These are phyloP conservation scores for Arbacia lixula DNA, from an alignment of 53 echinoderm and acorn worm species.

Conservation along the genomic window DNA sequence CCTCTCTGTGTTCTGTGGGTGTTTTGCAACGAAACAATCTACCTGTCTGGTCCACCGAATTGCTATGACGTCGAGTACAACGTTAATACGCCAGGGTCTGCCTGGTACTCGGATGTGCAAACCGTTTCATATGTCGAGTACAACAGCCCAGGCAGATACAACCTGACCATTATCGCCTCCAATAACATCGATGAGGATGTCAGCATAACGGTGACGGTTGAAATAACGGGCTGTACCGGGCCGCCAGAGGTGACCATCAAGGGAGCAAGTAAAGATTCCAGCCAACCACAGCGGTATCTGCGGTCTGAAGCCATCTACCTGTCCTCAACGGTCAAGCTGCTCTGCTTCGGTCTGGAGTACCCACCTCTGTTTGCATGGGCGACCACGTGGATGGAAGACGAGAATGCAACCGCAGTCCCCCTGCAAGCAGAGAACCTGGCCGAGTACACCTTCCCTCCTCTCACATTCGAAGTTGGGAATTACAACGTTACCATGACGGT, in stretches of 20 bases:
- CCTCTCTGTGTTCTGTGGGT: slow-evolving; percentile 66
- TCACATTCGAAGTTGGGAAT: slow-evolving; percentile 51
- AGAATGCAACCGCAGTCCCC: not conserved
- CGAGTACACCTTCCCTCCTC: slow-evolving; percentile 36
- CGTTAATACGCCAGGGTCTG: not conserved
- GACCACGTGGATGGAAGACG: not conserved
- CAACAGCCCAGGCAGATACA: slow-evolving; percentile 57
- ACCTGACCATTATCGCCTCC: slow-evolving; percentile 20
- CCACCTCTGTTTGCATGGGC: slow-evolving; percentile 42
- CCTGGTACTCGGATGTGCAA: slow-evolving; percentile 27
- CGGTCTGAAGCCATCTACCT: slow-evolving; percentile 58
- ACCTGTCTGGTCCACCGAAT: slow-evolving; percentile 43
- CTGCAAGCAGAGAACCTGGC: slow-evolving; percentile 6
- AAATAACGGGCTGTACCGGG: slow-evolving; percentile 53
- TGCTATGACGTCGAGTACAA: slow-evolving; percentile 28
- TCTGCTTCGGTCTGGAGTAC: slow-evolving; percentile 59
- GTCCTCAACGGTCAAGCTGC: slow-evolving; percentile 21
- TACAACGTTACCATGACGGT: slow-evolving; percentile 62
- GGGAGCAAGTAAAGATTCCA: slow-evolving; percentile 27
- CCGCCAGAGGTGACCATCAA: slow-evolving; percentile 52
- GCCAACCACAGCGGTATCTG: slow-evolving; percentile 17
- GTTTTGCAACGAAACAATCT: slow-evolving; percentile 47
- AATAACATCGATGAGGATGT: slow-evolving; percentile 54
- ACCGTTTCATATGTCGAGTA: slow-evolving; percentile 22
- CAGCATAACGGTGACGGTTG: slow-evolving; percentile 7